These are phyloP conservation scores for Troglohyphantes excavatus DNA, from an alignment of 2,888 invertebrate species.

Conservation along the genomic window DNA sequence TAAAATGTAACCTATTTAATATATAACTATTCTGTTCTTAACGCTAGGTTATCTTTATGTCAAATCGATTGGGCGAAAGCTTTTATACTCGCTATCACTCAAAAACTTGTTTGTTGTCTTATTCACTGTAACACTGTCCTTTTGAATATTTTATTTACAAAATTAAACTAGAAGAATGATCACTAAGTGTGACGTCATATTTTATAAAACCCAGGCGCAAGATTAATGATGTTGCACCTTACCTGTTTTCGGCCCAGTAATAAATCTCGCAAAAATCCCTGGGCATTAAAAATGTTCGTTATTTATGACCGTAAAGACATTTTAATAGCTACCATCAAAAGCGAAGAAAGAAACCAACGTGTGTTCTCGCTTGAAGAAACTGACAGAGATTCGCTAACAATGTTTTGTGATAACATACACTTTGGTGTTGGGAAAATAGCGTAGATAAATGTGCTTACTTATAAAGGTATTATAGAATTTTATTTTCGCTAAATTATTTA, in stretches of 20 bases:
- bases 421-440: not conserved
- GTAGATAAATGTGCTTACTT: not conserved
- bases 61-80: too few relatives aligned
- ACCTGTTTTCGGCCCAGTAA: slow-evolving; percentile 26
- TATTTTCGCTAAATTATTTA: not conserved
- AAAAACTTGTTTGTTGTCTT: not conserved
- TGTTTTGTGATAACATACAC: slow-evolving; percentile 1
- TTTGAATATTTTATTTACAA: slow-evolving; percentile 18
- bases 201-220: slow-evolving; percentile 8
- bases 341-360: not conserved
- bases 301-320: slow-evolving; percentile 44
- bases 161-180: slow-evolving; percentile 23
- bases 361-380: not conserved
- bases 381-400: not conserved
- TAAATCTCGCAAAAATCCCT: slow-evolving; percentile 36
- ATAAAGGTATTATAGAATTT: not conserved
- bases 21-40: too few relatives aligned
- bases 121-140: not conserved
- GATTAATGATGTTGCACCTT: slow-evolving; percentile 41
- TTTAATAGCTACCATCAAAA: slow-evolving; percentile 20
- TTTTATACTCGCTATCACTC: too few relatives aligned
- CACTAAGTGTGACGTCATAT: slow-evolving; percentile 19
- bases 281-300: slow-evolving; percentile 41
- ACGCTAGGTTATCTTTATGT: too few relatives aligned
- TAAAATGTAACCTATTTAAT: too few relatives aligned